Percentiles rank a stretch among this genome's conserved stretches.
Evolutionary conservation across 2,797 vertebrate genomes (phyloP).

Genomic region (Leuciscus waleckii): DNA sequence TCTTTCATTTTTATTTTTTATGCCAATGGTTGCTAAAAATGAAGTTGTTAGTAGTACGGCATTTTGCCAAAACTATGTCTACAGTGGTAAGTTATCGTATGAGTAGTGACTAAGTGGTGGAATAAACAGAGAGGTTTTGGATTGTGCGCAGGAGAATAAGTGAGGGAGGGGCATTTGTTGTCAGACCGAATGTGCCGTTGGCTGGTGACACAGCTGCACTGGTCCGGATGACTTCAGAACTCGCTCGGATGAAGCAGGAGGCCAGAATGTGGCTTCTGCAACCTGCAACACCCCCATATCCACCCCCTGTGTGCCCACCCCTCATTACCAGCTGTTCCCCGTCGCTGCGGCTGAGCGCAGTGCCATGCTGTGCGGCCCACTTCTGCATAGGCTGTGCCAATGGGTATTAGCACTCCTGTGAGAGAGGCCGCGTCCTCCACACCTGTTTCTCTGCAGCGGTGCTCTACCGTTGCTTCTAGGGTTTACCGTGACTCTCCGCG

Average conservation of each 20-base stretch:
- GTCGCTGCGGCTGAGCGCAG: constrained; percentile 55
- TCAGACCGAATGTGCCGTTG: constrained; percentile 60
- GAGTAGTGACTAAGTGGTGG: constrained; percentile 12
- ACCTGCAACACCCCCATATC: constrained; percentile 11
- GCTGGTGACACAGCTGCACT: constrained; percentile 62
- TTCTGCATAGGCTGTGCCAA: constrained; percentile 57
- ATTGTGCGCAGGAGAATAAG: neutral
- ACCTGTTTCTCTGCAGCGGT: constrained; percentile 60
- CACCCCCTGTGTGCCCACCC: constrained; percentile 48
- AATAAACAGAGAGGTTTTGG: constrained; percentile 20
- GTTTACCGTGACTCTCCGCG: constrained; percentile 43
- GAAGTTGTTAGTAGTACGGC: neutral
- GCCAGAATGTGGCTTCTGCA: constrained; percentile 56
- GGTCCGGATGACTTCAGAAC: constrained; percentile 65
- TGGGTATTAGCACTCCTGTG: constrained; percentile 61
- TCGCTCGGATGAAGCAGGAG: constrained; percentile 53
- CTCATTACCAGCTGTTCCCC: constrained; percentile 63
- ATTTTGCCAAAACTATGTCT: neutral
- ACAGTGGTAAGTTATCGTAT: neutral
- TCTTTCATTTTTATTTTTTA: neutral
- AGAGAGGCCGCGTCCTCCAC: constrained; percentile 58
- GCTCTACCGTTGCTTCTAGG: constrained; percentile 35
- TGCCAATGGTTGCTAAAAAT: neutral
- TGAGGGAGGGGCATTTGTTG: constrained; percentile 47
- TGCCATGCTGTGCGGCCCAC: constrained; percentile 52